These are phyloP conservation scores for Ferdinandea cuprea DNA, from an alignment of 2,888 invertebrate genomes.

Conservation along the genomic window DNA sequence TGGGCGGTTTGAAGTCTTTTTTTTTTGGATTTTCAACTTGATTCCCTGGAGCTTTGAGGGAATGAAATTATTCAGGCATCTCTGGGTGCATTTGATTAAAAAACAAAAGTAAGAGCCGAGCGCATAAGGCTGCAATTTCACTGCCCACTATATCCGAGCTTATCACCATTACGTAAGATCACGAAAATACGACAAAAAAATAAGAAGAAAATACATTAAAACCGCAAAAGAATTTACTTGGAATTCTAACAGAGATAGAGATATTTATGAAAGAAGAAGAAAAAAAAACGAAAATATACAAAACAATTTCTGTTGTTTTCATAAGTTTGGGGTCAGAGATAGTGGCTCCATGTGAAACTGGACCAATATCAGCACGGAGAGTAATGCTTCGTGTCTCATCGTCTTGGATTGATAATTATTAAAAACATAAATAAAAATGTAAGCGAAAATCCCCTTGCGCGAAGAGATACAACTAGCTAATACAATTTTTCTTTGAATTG, in stretches of 20 bases:
- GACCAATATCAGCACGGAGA: conserved; percentile 11
- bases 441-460: not conserved
- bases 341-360: conserved; percentile 1
- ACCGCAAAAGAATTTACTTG: conserved; percentile 5
- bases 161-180: conserved; percentile 71
- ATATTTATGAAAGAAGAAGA: not conserved
- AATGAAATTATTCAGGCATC: conserved; percentile 10
- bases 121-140: conserved; percentile 34
- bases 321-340: conserved; percentile 25
- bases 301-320: not conserved
- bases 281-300: not conserved
- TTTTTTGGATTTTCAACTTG: not conserved
- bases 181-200: conserved; percentile 55
- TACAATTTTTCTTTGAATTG: not conserved
- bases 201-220: too few species aligned
- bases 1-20: conserved; percentile 37
- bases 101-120: not conserved
- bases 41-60: not conserved
- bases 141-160: conserved; percentile 2
- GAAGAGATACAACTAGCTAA: not conserved
- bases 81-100: conserved; percentile 58
- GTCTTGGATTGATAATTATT: not conserved
- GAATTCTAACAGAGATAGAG: conserved; percentile 15
- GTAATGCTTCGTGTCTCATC: not conserved
- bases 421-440: not conserved